A percentile compares a stretch with the other conserved stretches of the same genome.
phyloP scores from a whole-genome alignment of 2,888 invertebrate species.

The Tetrapedia diversipes region DNA sequence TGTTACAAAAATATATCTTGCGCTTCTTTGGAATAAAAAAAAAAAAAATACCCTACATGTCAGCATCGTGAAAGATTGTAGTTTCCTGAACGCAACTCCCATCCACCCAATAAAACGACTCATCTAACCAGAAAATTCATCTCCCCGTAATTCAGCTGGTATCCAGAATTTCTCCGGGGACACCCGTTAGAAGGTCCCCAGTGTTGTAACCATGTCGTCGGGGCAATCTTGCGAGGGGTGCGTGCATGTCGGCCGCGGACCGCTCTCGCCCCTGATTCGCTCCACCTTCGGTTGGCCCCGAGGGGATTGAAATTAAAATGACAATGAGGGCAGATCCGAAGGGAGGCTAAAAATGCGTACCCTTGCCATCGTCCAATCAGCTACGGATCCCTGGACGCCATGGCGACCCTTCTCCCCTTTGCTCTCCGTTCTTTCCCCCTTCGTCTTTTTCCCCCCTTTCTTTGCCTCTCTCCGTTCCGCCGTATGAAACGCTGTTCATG shows the following conservation, averaged over 20 bases:
- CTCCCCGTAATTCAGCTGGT: background rate
- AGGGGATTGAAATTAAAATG: constrained; percentile 82
- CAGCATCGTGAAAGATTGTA: too few relatives aligned
- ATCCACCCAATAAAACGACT: background rate
- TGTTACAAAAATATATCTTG: too few relatives aligned
- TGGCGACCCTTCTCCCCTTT: constrained; percentile 70
- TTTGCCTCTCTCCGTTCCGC: background rate
- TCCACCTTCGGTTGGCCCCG: constrained; percentile 66
- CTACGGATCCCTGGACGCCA: constrained; percentile 76
- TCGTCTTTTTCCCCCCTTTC: constrained; percentile 1
- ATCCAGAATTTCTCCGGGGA: constrained; percentile 29
- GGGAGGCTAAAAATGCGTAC: constrained; percentile 80
- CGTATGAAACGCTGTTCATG: constrained; percentile 1
- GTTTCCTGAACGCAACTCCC: too few relatives aligned
- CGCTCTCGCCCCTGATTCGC: constrained; percentile 63
- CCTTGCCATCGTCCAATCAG: constrained; percentile 79
- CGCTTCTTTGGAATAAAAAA: too few relatives aligned
- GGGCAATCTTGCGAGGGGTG: constrained; percentile 75
- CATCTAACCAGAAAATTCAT: background rate
- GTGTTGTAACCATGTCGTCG: constrained; percentile 71
- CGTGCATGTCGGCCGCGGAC: constrained; percentile 55
- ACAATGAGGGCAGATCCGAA: constrained; percentile 81
- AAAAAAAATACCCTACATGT: too few relatives aligned
- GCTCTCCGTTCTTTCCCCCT: constrained; percentile 21
- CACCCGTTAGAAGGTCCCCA: constrained; percentile 60